Percentiles rank a stretch among this genome's conserved stretches.
Conservation (phyloP, 2,113 vertebrate genomes). For the Protomyctophum bolini region DNA sequence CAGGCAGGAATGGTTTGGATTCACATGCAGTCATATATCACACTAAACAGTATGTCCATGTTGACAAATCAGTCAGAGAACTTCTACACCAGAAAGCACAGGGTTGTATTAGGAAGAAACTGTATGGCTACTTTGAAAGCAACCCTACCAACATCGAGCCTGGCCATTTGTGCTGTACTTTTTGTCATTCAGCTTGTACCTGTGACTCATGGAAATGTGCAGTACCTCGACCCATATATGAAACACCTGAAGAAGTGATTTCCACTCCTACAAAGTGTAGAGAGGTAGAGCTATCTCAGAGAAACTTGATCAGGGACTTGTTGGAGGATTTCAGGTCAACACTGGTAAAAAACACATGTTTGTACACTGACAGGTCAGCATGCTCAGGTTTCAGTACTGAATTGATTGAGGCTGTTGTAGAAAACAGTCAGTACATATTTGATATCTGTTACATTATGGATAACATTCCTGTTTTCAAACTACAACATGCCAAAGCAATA, state of each 20-base stretch:
- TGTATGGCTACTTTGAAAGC: neutral
- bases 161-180: neutral
- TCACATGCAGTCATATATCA: neutral
- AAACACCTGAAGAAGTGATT: neutral
- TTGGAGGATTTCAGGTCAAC: too few relatives aligned
- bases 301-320: too few relatives aligned
- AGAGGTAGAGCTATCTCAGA: neutral
- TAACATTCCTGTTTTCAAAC: neutral
- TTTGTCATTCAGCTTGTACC: neutral
- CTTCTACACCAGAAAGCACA: neutral
- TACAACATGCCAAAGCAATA: neutral
- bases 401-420: neutral
- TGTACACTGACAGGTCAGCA: neutral
- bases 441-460: neutral
- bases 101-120: neutral
- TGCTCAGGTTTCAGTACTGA: neutral
- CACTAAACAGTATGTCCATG: neutral
- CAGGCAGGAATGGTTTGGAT: neutral
- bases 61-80: neutral
- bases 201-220: neutral
- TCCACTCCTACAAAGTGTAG: neutral
- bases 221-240: neutral
- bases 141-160: neutral
- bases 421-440: neutral
- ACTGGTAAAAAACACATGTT: too few relatives aligned